Evolutionary conservation across 2,888 invertebrate genomes (phyloP), one percentile per base, ranked within the genome.

Genomic region (Caenorhabditis wallacei): DNA sequence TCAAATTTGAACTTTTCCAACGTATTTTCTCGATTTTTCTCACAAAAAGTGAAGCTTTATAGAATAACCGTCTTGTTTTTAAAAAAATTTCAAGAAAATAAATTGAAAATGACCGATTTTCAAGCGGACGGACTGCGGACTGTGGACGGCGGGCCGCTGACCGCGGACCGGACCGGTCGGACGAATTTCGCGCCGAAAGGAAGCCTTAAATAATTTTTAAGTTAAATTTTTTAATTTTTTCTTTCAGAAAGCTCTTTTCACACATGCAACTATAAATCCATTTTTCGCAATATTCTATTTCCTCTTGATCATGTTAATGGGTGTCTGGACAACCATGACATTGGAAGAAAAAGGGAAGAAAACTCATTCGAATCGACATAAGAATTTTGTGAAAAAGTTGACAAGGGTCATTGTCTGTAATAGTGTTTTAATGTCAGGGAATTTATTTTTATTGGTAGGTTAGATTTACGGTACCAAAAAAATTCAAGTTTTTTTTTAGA

Each of bases 261-360:
- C 54, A 3, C 54, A 40, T 20, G n/a, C 40, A 13, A 54, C 63
- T 2, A 20, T 80, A 8, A 68, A 54, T 46, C 56, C 69, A 20
- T 13, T 74, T 1, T 80, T 80, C 20, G 46, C 75, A n/a, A n/a
- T 69, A 26, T 81, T 81, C 53, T 81, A 75, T 61, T 81, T 80
- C 18, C 46, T 80, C 2, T 20, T 74, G 7, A 53, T 69, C 1
- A 10, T 80, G 20, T 18, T 72, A 2, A 24, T 74, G 7, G 80
- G 80, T 3, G 56, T 81, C 3, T 75, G 68, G 68, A 75, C 81
- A 40, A 53, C 75, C 11, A 53, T 57, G 18, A 35, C 7, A 13
- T n/a, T 64, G 26, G 16, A 66, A 20, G 11, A 56, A n/a, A 51
- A 24, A 57, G 66, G 37, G 40, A 51, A 61, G 16, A 68, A 59